Base-by-base conservation (phyloP, 2,113 vertebrate genomes). In the Albula glossodonta region DNA sequence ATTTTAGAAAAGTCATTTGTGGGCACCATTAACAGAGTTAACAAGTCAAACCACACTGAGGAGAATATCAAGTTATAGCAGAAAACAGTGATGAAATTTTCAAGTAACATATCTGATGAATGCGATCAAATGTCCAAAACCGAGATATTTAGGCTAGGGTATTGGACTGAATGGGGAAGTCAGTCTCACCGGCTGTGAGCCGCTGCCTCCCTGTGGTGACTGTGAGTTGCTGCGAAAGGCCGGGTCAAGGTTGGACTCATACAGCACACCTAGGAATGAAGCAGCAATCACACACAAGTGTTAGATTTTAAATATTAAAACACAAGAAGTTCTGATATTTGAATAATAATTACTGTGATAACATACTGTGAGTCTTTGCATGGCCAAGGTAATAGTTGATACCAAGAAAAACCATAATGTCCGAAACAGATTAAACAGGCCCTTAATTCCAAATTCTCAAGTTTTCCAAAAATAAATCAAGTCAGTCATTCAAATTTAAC, bases 171-270 rank as follows among this genome's bases (percentile, higher is more conserved):
- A 41, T 12, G 78, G 25, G 9, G 52, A 51, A 52, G 12, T 81
- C 51, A 81, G 15, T 13, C 88, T 78, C 83, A 95, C 94, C 17
- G 88, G 91, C 9, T 88, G 87, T 1, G 84, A 13, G 70, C 15
- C 11, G 86, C 15, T 87, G 79, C 51, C 25, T 22, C 91, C 88
- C 57, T 83, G 89, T 66, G 63, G 60, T 51, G 81, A 13, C 80
- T 82, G 87, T 79, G 57, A 81, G 79, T 66, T 80, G 79, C 80
- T 86, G 56, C 53, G 41, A 48, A 80, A 51, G 77, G 80, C 63
- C 1, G 53, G 4, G 13, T 84, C 77, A 79, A 88, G 88, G 83
- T 83, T 87, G 90, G 91, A 88, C 19, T 89, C 80, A 0, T 88
- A 90, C 0, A 87, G 57, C 49, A 84, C 78, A 86, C 88, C 94